Percentiles rank a stretch among this genome's conserved stretches.
Conservation (phyloP, 1,140 invertebrate species). For the Octopus bimaculoides region DNA sequence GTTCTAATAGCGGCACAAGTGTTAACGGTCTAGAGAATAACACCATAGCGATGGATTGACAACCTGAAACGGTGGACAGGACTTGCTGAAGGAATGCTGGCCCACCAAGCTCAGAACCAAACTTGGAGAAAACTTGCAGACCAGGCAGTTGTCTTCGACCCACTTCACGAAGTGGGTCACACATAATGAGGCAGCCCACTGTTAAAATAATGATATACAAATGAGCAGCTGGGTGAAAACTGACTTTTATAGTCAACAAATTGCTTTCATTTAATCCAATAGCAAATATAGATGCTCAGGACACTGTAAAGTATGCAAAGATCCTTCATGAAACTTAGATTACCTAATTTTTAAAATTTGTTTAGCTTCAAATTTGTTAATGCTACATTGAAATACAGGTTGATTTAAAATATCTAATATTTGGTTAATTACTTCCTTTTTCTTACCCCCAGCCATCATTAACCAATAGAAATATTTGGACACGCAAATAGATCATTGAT, state of each 20-base stretch:
- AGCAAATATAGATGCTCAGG: neutral
- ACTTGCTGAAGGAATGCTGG: conserved; percentile 6
- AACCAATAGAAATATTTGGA: too few species aligned
- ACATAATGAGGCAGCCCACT: conserved; percentile 4
- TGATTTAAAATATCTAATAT: too few species aligned
- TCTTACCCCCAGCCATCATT: too few species aligned
- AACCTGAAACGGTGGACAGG: conserved; percentile 9
- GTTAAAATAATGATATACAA: conserved; percentile 11
- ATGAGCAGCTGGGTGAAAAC: conserved; percentile 6
- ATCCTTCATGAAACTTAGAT: too few species aligned
- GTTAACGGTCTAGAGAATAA: conserved; percentile 9
- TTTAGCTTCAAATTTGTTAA: too few species aligned
- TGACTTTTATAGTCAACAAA: conserved; percentile 3
- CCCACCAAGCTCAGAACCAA: conserved; percentile 5
- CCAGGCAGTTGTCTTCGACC: conserved; percentile 9
- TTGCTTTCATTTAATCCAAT: conserved; percentile 5
- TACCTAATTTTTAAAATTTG: too few species aligned
- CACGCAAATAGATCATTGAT: too few species aligned
- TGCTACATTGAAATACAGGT: too few species aligned
- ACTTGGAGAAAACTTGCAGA: conserved; percentile 11
- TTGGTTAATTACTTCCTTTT: too few species aligned
- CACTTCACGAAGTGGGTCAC: conserved; percentile 9
- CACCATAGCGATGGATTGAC: conserved; percentile 9
- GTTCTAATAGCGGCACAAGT: conserved; percentile 8
- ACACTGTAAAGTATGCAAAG: too few species aligned